Evolutionary conservation across 2,797 vertebrate genomes (phyloP).

Genomic region (Prionace glauca): DNA sequence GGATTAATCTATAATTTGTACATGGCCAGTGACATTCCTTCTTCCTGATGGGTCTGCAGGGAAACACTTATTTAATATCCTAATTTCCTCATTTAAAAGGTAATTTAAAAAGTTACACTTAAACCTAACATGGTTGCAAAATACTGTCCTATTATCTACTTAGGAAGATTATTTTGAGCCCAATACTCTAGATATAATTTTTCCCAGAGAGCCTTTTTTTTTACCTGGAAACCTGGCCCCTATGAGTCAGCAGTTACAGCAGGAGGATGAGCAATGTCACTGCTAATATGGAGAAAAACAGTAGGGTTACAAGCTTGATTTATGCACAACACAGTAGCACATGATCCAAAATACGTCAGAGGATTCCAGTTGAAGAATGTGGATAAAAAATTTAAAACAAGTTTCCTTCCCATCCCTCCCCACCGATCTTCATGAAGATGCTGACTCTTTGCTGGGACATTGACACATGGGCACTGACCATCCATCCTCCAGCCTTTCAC

Average conservation of each 20-base stretch:
- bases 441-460: neutral
- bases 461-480: neutral
- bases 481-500: neutral
- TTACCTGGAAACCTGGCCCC: constrained; percentile 34
- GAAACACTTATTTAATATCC: neutral
- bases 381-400: neutral
- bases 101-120: neutral
- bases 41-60: constrained; percentile 31
- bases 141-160: neutral
- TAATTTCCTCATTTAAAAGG: neutral
- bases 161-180: constrained; percentile 30
- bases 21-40: constrained; percentile 32
- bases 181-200: neutral
- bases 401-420: neutral
- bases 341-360: constrained; percentile 8
- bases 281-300: constrained; percentile 34
- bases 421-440: neutral
- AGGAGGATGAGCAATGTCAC: constrained; percentile 35
- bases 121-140: neutral
- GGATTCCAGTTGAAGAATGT: neutral
- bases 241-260: constrained; percentile 35
- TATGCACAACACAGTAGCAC: constrained; percentile 23
- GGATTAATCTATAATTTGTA: neutral
- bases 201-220: constrained; percentile 30
- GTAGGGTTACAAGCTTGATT: constrained; percentile 34